Conservation (phyloP, 2,797 vertebrate genomes). For the Phylloscopus collybita region DNA sequence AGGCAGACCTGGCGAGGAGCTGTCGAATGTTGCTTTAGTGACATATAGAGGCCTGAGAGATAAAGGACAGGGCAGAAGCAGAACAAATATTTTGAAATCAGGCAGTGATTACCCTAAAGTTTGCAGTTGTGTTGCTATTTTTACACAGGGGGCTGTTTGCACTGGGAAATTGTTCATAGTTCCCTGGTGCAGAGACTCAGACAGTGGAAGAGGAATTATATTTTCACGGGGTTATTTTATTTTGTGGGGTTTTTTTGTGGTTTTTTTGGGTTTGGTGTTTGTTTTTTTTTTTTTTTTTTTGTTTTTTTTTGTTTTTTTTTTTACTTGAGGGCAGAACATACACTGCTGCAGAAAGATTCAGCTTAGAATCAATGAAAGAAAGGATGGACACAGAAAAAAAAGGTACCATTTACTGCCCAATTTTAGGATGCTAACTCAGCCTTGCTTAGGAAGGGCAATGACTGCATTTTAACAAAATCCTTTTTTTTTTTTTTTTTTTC, state of each 20-base stretch:
- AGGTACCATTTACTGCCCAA: neutral
- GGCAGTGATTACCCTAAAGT: conserved; percentile 60
- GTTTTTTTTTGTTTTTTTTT: neutral
- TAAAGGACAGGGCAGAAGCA: conserved; percentile 66
- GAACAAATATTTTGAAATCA: conserved; percentile 75
- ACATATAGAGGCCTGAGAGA: conserved; percentile 63
- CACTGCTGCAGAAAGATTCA: conserved; percentile 17
- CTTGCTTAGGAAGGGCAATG: neutral
- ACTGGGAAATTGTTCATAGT: conserved; percentile 20
- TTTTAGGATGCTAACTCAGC: neutral
- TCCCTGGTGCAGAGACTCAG: conserved; percentile 14
- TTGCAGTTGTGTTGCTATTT: conserved; percentile 50
- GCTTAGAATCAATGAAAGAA: neutral
- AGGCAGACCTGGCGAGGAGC: conserved; percentile 19
- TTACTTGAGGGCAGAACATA: neutral
- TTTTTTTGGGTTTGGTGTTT: neutral
- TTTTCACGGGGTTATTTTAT: neutral
- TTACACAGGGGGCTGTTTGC: conserved; percentile 38
- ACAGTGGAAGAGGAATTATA: conserved; percentile 7
- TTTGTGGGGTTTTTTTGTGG: neutral
- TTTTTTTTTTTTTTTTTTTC: too few species aligned
- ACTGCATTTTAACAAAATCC: conserved; percentile 1
- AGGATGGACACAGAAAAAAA: neutral
- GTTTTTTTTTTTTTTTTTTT: neutral
- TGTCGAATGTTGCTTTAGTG: conserved; percentile 69